Base-by-base conservation (phyloP, 2,797 vertebrate species). In the Pseudochirops corinnae region DNA sequence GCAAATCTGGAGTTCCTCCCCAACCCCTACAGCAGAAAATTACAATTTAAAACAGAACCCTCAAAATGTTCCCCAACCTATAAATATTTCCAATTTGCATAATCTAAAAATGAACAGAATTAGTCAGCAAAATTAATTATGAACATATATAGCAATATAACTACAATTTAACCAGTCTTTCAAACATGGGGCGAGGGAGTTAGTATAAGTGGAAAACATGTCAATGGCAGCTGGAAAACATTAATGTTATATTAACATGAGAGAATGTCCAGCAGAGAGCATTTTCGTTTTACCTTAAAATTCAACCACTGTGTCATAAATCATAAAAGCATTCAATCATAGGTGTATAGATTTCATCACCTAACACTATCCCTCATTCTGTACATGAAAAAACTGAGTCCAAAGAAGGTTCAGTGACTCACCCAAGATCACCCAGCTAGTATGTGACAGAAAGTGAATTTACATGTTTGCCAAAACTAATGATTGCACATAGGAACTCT, bases 1-100 rank as follows among this genome's bases (percentile, higher is more conserved):
- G 99, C 99, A 96, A 95, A 95, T 93, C 67, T 74, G 4, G 5
- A 94, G 16, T 52, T 93, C 10, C 94, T 90, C 90, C 92, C 67
- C 14, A 93, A 4, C 55, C 7, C 31, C 50, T 50, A 57, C 50
- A 56, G 24, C 46, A 94, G 4, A 67, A 95, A 92, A 93, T 18
- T 39, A 55, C 5, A 60, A 95, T 90, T 46, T 93, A 18, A 93
- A 97, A 94, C 29, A 62, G 11, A 26, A 12, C 91, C 10, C 11
- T 92, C 2, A 93, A 55, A 92, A 92, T 90, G 55, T 92, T 90
- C 60, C 93, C 62, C n/a, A 93, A 4, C 50, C 5, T 33, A 94
- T 29, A 18, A 92, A 90, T 53, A 55, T 67, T 94, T 12, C 96
- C 7, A 55, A 50, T 92, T 39, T 94, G 26, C 39, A 94, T 46